Evolutionary conservation across 2,797 vertebrate species (phyloP).

Genomic region (Rachycentron canadum): DNA sequence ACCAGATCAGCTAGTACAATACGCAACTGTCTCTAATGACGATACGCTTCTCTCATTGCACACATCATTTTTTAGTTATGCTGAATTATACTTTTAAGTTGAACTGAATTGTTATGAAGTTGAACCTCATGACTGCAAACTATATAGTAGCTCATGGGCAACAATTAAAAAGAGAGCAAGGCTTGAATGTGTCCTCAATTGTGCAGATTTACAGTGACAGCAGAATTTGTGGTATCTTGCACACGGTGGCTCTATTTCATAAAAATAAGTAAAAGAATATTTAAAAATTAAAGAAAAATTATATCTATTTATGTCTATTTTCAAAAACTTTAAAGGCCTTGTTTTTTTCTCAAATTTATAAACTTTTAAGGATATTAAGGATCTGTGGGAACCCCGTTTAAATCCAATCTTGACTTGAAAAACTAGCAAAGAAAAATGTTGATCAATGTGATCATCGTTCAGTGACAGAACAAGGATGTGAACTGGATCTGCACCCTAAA

Average conservation of each 20-base stretch:
- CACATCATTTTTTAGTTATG: background rate
- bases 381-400: background rate
- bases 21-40: background rate
- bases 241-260: too few relatives aligned
- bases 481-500: slow-evolving; percentile 23
- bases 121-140: background rate
- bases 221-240: too few relatives aligned
- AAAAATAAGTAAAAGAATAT: too few relatives aligned
- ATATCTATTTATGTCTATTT: too few relatives aligned
- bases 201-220: too few relatives aligned
- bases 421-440: background rate
- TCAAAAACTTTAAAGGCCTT: too few relatives aligned
- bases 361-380: too few relatives aligned
- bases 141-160: too few relatives aligned
- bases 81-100: background rate
- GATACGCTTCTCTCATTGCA: background rate
- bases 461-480: background rate
- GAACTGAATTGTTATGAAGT: background rate
- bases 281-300: too few relatives aligned
- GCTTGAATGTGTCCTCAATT: too few relatives aligned
- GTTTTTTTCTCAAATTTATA: too few relatives aligned
- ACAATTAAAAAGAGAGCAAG: too few relatives aligned
- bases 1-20: slow-evolving; percentile 1
- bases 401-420: background rate
- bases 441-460: background rate